phyloP scores from a whole-genome alignment of 2,888 invertebrate genomes.

The Loripinus fragilis region DNA sequence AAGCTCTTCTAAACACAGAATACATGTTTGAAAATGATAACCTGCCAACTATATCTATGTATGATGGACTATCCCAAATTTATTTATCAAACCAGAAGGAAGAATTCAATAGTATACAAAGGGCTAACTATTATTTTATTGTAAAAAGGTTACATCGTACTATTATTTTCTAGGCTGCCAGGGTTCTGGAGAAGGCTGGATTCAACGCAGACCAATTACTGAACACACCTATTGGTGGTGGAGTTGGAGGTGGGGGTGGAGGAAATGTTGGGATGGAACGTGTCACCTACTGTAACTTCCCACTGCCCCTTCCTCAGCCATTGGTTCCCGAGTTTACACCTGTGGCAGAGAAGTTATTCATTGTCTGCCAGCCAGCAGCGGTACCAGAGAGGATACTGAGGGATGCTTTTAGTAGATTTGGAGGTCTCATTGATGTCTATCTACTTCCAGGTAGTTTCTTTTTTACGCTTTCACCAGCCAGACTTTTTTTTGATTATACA shows the following conservation, averaged over 20 bases:
- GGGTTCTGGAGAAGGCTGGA: conserved; percentile 76
- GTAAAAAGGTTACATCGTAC: too few species aligned
- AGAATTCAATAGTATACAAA: too few species aligned
- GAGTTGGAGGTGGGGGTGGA: neutral
- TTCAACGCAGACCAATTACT: conserved; percentile 73
- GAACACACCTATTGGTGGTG: neutral
- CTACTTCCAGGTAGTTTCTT: conserved; percentile 88
- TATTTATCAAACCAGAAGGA: too few species aligned
- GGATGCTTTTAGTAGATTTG: conserved; percentile 96
- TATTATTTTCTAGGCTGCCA: conserved; percentile 67
- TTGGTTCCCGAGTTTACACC: conserved; percentile 84
- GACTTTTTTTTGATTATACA: too few species aligned
- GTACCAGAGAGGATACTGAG: conserved; percentile 91
- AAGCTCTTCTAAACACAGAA: too few species aligned
- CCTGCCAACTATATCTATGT: too few species aligned
- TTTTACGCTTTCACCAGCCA: too few species aligned
- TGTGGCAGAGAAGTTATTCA: conserved; percentile 85
- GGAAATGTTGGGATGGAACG: conserved; percentile 53
- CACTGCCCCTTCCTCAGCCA: conserved; percentile 84
- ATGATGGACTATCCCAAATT: too few species aligned
- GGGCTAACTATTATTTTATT: too few species aligned
- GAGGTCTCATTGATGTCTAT: conserved; percentile 94
- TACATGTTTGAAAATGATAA: too few species aligned
- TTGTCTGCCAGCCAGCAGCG: conserved; percentile 87
- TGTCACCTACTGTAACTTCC: conserved; percentile 86